A percentile compares a stretch with the other conserved stretches of the same genome.
These are phyloP conservation scores for Aphaenogaster floridana DNA, from an alignment of 1,140 invertebrate species.

Conservation along the genomic window DNA sequence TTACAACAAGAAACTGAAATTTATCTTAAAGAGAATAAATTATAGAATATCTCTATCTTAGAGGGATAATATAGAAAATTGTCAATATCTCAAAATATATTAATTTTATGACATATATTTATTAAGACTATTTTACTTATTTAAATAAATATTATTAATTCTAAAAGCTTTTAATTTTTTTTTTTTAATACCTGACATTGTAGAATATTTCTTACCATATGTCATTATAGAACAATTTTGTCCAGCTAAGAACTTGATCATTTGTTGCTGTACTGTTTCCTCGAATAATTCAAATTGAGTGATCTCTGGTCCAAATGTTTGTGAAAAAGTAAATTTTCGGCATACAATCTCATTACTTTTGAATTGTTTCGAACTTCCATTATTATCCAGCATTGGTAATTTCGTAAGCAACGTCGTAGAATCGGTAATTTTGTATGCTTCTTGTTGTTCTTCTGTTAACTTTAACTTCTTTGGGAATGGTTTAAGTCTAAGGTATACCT, in stretches of 20 bases:
- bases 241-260: conserved; percentile 90
- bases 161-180: not conserved
- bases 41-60: not conserved
- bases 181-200: not conserved
- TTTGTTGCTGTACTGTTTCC: conserved; percentile 87
- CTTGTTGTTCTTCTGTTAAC: conserved; percentile 76
- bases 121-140: not conserved
- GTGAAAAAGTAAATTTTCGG: conserved; percentile 90
- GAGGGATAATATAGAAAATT: not conserved
- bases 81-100: not conserved
- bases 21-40: not conserved
- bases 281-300: conserved; percentile 89
- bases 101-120: not conserved
- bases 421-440: conserved; percentile 80
- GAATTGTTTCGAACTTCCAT: conserved; percentile 79
- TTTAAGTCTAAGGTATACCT: conserved; percentile 88
- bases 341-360: conserved; percentile 82
- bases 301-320: conserved; percentile 88
- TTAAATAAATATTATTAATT: not conserved
- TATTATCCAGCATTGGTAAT: conserved; percentile 82
- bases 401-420: conserved; percentile 81
- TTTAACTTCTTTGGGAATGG: conserved; percentile 80
- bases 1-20: not conserved
- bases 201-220: conserved; percentile 89
- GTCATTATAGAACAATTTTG: conserved; percentile 93